Percentiles rank a stretch among this genome's conserved stretches.
These are phyloP conservation scores for Camptogramma bilineatum DNA, from an alignment of 2,888 invertebrate species.

Conservation along the genomic window DNA sequence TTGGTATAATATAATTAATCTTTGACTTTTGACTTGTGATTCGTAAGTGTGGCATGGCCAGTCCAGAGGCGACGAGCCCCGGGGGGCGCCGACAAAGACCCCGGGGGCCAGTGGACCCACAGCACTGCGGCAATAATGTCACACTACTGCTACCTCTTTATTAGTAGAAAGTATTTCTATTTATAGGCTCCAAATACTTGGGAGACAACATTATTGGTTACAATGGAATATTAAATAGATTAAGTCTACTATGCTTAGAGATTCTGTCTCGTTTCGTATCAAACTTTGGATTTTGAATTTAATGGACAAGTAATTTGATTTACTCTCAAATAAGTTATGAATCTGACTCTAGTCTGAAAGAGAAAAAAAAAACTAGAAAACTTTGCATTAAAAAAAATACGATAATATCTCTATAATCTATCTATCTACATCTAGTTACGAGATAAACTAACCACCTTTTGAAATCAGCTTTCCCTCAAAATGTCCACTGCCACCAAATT, in stretches of 20 bases:
- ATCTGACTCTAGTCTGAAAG: too few relatives aligned
- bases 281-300: too few relatives aligned
- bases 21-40: too few relatives aligned
- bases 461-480: background rate
- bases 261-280: too few relatives aligned
- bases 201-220: constrained; percentile 5
- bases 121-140: constrained; percentile 68
- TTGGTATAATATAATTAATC: too few relatives aligned
- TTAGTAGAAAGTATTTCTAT: constrained; percentile 39
- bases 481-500: background rate
- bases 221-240: constrained; percentile 2
- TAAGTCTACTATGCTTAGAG: background rate
- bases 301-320: too few relatives aligned
- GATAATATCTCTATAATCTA: too few relatives aligned
- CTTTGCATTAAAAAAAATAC: too few relatives aligned
- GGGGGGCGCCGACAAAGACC: constrained; percentile 81
- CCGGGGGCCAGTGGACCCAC: constrained; percentile 69
- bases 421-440: too few relatives aligned
- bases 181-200: constrained; percentile 25
- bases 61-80: constrained; percentile 54
- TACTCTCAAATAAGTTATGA: too few relatives aligned
- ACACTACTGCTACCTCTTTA: constrained; percentile 60
- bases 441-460: too few relatives aligned
- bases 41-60: constrained; percentile 9
- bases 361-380: too few relatives aligned